Percentiles rank a stretch among this genome's conserved stretches.
Conservation (phyloP, 2,888 invertebrate genomes). For the Tetheella fluctuosa region DNA sequence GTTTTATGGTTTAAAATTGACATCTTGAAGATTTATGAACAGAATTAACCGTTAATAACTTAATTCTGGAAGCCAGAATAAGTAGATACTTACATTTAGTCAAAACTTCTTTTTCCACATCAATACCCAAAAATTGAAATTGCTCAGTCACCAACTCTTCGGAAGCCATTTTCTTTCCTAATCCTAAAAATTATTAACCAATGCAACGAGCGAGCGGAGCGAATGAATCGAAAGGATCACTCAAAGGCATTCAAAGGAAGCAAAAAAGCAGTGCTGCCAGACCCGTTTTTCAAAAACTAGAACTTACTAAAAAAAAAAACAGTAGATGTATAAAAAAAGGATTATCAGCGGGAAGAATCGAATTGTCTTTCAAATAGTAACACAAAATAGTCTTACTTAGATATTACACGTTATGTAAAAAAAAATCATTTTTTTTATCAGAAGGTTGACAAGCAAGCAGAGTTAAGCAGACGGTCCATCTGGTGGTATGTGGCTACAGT, state of each 20-base stretch:
- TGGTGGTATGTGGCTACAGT: no score
- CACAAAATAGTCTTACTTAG: no score
- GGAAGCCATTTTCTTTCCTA: constrained; percentile 80
- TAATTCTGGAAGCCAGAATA: background rate
- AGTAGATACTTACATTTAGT: constrained; percentile 80
- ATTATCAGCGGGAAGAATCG: no score
- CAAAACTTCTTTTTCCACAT: constrained; percentile 80
- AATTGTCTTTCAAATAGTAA: no score
- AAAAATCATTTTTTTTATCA: no score
- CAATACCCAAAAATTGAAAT: constrained; percentile 86
- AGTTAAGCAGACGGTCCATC: no score
- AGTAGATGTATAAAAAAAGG: no score
- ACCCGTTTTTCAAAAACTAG: no score
- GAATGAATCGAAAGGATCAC: constrained; percentile 35
- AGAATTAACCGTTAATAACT: background rate
- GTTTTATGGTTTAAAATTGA: constrained; percentile 24
- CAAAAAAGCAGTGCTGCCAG: constrained; percentile 32
- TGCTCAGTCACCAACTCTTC: constrained; percentile 84
- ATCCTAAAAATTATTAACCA: constrained; percentile 44
- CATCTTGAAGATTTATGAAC: constrained; percentile 26
- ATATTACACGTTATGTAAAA: no score
- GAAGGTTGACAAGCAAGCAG: no score
- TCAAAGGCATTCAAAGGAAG: constrained; percentile 29
- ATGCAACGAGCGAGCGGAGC: constrained; percentile 33
- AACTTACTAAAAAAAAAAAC: no score